phyloP scores from a whole-genome alignment of 1,140 invertebrate species.

The Aphidius gifuensis region DNA sequence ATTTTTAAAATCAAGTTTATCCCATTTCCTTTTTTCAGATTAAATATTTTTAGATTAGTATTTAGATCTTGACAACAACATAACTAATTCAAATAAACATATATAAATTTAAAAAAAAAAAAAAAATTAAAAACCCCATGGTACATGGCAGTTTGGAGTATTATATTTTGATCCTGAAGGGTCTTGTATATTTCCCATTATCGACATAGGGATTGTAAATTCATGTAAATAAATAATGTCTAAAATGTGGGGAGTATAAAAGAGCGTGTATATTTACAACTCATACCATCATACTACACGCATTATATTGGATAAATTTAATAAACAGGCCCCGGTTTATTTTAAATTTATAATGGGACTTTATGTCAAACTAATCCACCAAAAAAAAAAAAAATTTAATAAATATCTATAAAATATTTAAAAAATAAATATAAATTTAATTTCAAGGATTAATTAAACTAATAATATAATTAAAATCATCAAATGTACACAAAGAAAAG shows the following conservation, averaged over 20 bases:
- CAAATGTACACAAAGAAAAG: too few relatives aligned
- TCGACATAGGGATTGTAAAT: slow-evolving; percentile 46
- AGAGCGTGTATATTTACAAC: slow-evolving; percentile 38
- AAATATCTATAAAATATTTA: too few relatives aligned
- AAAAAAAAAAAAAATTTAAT: too few relatives aligned
- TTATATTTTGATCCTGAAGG: background rate
- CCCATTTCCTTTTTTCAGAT: too few relatives aligned
- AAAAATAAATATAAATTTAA: too few relatives aligned
- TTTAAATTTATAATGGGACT: slow-evolving; percentile 53
- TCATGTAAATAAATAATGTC: slow-evolving; percentile 54
- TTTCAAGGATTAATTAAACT: too few relatives aligned
- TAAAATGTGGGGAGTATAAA: slow-evolving; percentile 21
- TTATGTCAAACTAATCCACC: slow-evolving; percentile 28
- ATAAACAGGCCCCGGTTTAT: slow-evolving; percentile 45
- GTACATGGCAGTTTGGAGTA: background rate
- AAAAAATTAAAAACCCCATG: background rate
- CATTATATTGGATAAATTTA: slow-evolving; percentile 52
- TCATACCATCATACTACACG: slow-evolving; percentile 41
- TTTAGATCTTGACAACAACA: too few relatives aligned
- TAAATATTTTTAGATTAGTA: too few relatives aligned
- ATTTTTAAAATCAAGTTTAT: too few relatives aligned
- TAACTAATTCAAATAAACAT: too few relatives aligned
- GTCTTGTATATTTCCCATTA: background rate
- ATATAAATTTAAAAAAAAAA: background rate
- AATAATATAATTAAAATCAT: too few relatives aligned